Percentiles rank a stretch among this genome's conserved stretches.
phyloP scores from a whole-genome alignment of 2,797 vertebrate genomes.

The Yasuhikotakia modesta region DNA sequence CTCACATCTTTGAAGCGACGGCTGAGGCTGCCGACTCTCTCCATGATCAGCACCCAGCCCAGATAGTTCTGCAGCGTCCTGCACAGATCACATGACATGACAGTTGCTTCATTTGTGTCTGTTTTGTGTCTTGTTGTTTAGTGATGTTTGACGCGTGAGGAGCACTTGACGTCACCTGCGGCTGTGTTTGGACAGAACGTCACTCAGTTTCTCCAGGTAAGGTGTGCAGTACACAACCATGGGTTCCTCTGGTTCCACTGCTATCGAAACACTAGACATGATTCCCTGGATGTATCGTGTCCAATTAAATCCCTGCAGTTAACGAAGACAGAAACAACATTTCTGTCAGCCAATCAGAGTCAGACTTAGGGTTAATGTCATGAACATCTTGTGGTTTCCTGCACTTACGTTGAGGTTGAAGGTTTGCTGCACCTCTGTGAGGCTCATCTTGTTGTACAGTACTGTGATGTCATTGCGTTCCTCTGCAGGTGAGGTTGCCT shows the following conservation, averaged over 20 bases:
- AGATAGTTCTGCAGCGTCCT: slow-evolving; percentile 96
- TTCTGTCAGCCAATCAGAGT: neutral
- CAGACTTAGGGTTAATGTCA: no score
- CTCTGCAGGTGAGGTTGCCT: slow-evolving; percentile 89
- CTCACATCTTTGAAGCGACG: slow-evolving; percentile 90
- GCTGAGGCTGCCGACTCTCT: slow-evolving; percentile 88
- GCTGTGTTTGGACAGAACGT: slow-evolving; percentile 82
- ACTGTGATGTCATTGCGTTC: slow-evolving; percentile 90
- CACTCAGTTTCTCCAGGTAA: slow-evolving; percentile 87
- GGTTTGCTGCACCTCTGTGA: slow-evolving; percentile 83
- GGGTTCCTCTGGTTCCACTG: slow-evolving; percentile 82
- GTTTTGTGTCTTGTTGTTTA: no score
- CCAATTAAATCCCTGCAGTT: slow-evolving; percentile 91
- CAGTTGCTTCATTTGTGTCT: no score
- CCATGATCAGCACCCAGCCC: slow-evolving; percentile 88
- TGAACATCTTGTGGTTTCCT: no score
- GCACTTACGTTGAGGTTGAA: slow-evolving; percentile 85
- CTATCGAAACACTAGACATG: slow-evolving; percentile 82
- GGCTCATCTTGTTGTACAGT: slow-evolving; percentile 91
- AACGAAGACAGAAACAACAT: neutral
- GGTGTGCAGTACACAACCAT: slow-evolving; percentile 90
- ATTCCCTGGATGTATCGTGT: slow-evolving; percentile 87
- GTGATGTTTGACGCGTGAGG: no score
- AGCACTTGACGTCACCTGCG: slow-evolving; percentile 79
- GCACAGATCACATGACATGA: neutral